Conservation (phyloP, 2,113 vertebrate species). For the Aegithalos caudatus region DNA sequence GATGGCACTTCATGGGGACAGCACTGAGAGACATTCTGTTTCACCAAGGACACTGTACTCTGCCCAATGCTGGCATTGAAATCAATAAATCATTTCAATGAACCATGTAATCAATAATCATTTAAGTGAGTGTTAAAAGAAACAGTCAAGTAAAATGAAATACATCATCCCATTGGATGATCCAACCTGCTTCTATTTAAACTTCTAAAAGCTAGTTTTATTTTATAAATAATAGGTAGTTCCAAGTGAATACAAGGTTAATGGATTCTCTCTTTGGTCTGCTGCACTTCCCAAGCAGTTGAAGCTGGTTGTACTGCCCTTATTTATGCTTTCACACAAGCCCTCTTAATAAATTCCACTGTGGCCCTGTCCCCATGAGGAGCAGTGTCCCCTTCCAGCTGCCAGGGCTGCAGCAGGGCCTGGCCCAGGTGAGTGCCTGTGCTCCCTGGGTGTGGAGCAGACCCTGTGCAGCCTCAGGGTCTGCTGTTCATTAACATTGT, state of each 20-base stretch:
- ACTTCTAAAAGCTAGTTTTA: neutral
- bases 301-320: neutral
- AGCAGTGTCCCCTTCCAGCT: fast-evolving
- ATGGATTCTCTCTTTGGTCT: neutral
- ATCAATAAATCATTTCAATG: neutral
- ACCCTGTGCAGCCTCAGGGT: fast-evolving
- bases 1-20: neutral
- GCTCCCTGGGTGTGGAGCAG: fast-evolving
- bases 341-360: neutral
- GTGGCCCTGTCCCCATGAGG: neutral
- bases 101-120: neutral
- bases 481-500: fast-evolving
- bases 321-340: neutral
- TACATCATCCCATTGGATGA: neutral
- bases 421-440: fast-evolving
- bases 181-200: neutral
- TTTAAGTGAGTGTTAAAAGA: neutral
- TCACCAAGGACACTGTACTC: too few species aligned
- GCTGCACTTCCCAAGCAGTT: neutral
- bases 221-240: neutral
- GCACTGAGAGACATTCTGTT: neutral
- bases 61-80: neutral
- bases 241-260: neutral
- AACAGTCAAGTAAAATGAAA: neutral
- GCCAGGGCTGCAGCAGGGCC: fast-evolving